Percentiles rank a stretch among this genome's conserved stretches.
Conservation (phyloP, 2,113 vertebrate species). For the Ictalurus punctatus region DNA sequence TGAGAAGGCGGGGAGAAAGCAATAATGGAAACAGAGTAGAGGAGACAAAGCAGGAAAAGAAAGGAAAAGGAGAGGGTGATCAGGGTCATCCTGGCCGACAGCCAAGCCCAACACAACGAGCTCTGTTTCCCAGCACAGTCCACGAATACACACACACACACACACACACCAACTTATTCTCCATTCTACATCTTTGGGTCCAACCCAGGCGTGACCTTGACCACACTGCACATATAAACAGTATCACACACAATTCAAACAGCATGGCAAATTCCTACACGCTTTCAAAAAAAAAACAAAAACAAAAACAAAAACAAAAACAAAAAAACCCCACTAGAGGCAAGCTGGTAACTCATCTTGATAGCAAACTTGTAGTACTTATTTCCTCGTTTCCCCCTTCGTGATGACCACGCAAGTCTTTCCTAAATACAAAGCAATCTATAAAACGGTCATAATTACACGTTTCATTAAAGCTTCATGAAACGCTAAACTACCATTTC, state of each 20-base stretch:
- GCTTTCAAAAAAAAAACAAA: background rate
- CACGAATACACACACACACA: slow-evolving; percentile 34
- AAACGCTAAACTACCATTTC: too few species aligned
- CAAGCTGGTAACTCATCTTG: background rate
- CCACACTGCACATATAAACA: slow-evolving; percentile 20
- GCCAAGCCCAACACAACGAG: slow-evolving; percentile 61
- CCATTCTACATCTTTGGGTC: slow-evolving; percentile 23
- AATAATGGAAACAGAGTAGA: slow-evolving; percentile 46
- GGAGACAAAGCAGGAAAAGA: slow-evolving; percentile 47
- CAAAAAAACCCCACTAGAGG: background rate
- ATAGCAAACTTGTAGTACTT: background rate
- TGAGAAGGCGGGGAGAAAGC: slow-evolving; percentile 18
- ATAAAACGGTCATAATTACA: background rate
- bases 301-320: background rate
- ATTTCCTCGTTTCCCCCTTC: background rate
- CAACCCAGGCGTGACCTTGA: slow-evolving; percentile 27
- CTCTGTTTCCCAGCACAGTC: slow-evolving; percentile 62
- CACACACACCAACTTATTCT: slow-evolving; percentile 37
- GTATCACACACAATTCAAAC: slow-evolving; percentile 18
- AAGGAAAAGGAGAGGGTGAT: slow-evolving; percentile 55
- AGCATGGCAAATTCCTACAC: background rate
- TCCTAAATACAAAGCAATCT: background rate
- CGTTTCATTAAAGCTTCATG: background rate
- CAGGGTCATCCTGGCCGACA: slow-evolving; percentile 55
- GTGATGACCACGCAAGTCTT: background rate